Evolutionary conservation across 2,113 vertebrate species (phyloP).

Genomic region (Hystrix brachyura): DNA sequence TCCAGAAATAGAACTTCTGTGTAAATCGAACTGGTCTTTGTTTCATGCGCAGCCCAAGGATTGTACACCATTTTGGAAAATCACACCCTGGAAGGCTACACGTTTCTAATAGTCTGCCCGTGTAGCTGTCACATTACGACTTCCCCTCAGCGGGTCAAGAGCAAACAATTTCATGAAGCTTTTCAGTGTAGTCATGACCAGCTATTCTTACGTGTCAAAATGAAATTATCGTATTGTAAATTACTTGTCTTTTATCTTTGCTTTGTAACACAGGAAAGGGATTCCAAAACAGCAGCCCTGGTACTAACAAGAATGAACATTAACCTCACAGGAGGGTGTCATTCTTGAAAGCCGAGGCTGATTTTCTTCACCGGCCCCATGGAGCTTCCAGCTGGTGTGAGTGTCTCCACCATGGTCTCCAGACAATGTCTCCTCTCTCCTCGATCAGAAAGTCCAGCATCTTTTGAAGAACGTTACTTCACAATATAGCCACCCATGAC

Average conservation of each 20-base stretch:
- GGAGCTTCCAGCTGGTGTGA: background rate
- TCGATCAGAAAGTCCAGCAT: background rate
- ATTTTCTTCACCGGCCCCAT: background rate
- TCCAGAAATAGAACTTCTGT: background rate
- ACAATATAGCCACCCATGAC: background rate
- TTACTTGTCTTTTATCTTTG: background rate
- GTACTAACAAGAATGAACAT: background rate
- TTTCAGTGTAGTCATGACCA: background rate
- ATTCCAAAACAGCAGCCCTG: background rate
- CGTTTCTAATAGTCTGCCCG: background rate
- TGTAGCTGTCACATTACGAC: accelerated
- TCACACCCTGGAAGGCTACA: background rate
- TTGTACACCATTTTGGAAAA: background rate
- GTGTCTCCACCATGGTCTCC: background rate
- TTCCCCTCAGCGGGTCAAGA: background rate
- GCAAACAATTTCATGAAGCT: background rate
- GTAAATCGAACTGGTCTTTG: background rate
- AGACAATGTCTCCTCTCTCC: background rate
- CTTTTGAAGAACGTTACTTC: background rate
- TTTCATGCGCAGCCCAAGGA: background rate
- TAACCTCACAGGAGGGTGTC: too few relatives aligned
- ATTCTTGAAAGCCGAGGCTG: background rate
- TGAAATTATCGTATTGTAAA: background rate
- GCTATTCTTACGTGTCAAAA: conserved; percentile 15
- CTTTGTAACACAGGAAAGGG: background rate